phyloP scores from a whole-genome alignment of 2,797 vertebrate genomes.

The Glyptemys insculpta region DNA sequence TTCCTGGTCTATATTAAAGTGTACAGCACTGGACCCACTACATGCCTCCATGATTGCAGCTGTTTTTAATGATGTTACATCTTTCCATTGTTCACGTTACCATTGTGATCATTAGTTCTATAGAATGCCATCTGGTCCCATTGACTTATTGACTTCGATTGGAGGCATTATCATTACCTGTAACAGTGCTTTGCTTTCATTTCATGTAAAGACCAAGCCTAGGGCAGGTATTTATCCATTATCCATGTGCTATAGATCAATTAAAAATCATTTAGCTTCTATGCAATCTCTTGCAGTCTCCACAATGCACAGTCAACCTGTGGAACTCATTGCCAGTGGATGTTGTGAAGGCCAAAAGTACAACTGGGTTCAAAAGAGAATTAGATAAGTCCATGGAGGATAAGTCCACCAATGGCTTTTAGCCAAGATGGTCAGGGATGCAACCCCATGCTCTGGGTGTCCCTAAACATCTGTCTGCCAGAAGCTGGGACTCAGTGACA shows the following conservation, averaged over 20 bases:
- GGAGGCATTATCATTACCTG: background rate
- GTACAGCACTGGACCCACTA: background rate
- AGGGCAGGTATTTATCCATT: background rate
- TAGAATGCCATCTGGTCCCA: background rate
- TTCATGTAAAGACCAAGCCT: background rate
- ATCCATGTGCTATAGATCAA: background rate
- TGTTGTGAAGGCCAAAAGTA: background rate
- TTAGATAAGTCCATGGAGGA: background rate
- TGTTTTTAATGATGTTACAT: background rate
- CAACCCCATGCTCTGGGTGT: background rate
- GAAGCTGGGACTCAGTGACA: background rate
- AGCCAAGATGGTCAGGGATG: background rate
- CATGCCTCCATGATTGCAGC: background rate
- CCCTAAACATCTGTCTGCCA: background rate
- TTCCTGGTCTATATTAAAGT: background rate
- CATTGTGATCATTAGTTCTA: background rate
- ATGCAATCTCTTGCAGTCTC: background rate
- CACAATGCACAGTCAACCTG: background rate
- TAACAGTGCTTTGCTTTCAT: background rate
- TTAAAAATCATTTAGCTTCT: background rate
- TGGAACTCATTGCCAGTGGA: background rate
- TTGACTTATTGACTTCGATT: background rate
- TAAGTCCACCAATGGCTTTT: background rate
- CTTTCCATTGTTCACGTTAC: background rate
- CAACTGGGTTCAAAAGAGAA: background rate